Conservation (phyloP, 2,113 vertebrate species). For the Megaceryle torquata region DNA sequence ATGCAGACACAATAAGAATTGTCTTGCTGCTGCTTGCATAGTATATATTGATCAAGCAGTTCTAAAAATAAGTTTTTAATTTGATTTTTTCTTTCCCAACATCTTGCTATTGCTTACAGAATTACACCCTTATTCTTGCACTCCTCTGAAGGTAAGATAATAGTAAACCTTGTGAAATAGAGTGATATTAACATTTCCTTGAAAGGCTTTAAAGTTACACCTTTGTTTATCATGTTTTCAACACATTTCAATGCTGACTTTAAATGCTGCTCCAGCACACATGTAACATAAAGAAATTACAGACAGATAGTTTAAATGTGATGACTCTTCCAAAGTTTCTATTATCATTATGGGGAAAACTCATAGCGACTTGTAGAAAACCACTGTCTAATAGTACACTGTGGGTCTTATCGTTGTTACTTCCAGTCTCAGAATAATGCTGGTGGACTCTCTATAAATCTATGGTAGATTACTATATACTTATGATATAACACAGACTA, state of each 20-base stretch:
- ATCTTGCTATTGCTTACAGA: slow-evolving; percentile 6
- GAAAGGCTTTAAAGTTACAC: neutral
- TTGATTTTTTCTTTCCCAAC: slow-evolving; percentile 10
- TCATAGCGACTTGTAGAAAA: neutral
- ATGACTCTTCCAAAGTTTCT: neutral
- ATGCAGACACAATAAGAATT: neutral
- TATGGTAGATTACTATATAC: neutral
- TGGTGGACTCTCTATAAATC: neutral
- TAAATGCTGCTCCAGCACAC: neutral
- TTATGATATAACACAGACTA: neutral
- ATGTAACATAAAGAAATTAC: neutral
- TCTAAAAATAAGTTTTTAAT: slow-evolving; percentile 27
- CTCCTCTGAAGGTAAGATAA: neutral
- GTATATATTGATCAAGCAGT: slow-evolving; percentile 10
- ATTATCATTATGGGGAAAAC: neutral
- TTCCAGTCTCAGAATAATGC: neutral
- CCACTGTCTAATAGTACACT: neutral
- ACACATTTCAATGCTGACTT: neutral
- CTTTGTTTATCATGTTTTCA: neutral
- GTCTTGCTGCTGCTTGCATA: neutral
- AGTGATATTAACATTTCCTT: neutral
- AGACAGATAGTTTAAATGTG: neutral
- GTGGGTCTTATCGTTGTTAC: neutral
- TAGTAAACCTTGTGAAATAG: neutral
- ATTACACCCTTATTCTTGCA: neutral